Evolutionary conservation across 1,140 invertebrate species (phyloP), one percentile per base, ranked within the genome.

Genomic region (Zaprionus gabonicus): DNA sequence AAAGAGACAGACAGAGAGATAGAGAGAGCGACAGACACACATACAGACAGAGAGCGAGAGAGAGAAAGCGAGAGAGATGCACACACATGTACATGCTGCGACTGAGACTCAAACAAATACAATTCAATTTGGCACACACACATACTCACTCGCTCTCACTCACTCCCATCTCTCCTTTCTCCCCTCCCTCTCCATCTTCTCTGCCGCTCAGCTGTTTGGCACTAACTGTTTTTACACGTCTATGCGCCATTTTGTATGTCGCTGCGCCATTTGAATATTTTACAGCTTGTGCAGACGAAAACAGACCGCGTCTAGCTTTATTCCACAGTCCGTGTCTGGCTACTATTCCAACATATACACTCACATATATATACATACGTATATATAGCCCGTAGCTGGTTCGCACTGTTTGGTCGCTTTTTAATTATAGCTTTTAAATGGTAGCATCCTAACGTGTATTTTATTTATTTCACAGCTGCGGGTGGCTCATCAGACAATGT

Each of bases 371-470:
- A 7, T 44, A 9, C 17, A 17, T 9, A 17, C n/a, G 1, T 46
- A 17, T 46, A 17, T 46, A 9, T 17, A 46, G 0, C n/a, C n/a
- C n/a, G n/a, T 46, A 17, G 41, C 41, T 46, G 41, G 41, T n/a
- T 51, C 20, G 46, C 23, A 51, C 46, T 77, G 71, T 86, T 86
- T 86, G 82, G 84, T 88, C 82, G 85, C 84, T 88, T 88, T 90
- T 88, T 88, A 88, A 88, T 88, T 88, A 88, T 88, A 90, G 85
- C 84, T 84, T 90, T 88, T 88, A 88, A 90, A 88, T 88, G 81
- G 72, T 63, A 60, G 75, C 76, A 80, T 81, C 51, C 85, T 88
- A 90, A 90, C 85, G 85, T 90, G 85, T 81, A 88, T 90, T 88
- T 88, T 88, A 88, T 88, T 90, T 88, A 84, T 88, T 88, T 88